These are phyloP conservation scores for Sisor rabdophorus DNA, from an alignment of 2,113 vertebrate genomes.

Conservation along the genomic window DNA sequence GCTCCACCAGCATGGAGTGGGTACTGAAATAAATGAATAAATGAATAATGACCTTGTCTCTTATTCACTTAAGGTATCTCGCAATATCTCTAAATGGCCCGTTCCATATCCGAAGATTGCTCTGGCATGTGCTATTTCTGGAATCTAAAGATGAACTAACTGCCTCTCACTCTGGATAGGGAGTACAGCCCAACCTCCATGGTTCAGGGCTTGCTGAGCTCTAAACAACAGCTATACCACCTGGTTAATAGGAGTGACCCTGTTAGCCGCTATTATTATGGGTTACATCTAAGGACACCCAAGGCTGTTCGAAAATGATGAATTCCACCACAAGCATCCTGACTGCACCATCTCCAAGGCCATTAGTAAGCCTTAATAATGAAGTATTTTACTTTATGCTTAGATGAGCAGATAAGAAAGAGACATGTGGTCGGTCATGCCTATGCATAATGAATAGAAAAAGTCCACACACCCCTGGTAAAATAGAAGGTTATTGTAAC, in stretches of 20 bases:
- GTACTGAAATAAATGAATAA: neutral
- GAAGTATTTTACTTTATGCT: neutral
- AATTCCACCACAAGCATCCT: neutral
- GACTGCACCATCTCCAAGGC: neutral
- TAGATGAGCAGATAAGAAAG: neutral
- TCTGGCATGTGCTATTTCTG: neutral
- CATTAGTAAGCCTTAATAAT: neutral
- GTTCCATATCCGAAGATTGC: neutral
- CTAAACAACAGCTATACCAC: neutral
- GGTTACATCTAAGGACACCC: neutral
- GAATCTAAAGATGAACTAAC: neutral
- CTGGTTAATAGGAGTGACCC: neutral
- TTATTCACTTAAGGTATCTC: neutral
- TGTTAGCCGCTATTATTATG: slow-evolving; percentile 2
- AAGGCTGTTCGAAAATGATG: neutral
- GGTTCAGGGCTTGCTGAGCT: neutral
- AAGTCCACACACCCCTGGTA: no score
- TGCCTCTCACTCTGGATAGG: neutral
- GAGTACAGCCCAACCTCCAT: neutral
- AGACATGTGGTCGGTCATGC: neutral
- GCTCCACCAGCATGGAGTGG: neutral
- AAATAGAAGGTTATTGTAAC: no score
- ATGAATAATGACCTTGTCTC: neutral
- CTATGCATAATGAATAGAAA: neutral
- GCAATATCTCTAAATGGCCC: neutral